Percentiles rank a stretch among this genome's conserved stretches.
Conservation (phyloP, 2,797 vertebrate genomes). For the Anguilla pacifica region DNA sequence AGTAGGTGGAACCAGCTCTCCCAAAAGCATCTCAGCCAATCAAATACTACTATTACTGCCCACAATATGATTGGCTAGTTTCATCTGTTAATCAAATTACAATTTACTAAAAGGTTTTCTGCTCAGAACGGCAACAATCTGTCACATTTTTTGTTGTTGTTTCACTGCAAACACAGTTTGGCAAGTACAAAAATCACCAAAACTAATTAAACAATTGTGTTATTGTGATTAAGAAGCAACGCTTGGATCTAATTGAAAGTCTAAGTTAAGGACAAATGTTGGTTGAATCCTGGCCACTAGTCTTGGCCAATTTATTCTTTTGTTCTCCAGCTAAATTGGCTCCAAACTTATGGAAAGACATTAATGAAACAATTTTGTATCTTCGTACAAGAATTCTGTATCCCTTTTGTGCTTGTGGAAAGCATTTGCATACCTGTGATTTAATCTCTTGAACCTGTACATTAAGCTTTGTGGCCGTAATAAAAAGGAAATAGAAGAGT, state of each 20-base stretch:
- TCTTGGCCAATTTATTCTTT: neutral
- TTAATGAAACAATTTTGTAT: neutral
- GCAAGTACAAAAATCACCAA: too few relatives aligned
- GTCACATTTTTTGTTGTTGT: neutral
- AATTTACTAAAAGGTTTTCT: neutral
- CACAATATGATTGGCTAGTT: neutral
- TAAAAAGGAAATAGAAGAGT: neutral
- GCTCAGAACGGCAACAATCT: neutral
- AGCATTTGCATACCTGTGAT: neutral
- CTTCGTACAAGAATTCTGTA: neutral
- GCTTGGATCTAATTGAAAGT: neutral
- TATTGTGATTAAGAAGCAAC: too few relatives aligned
- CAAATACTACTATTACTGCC: too few relatives aligned
- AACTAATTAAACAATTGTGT: too few relatives aligned
- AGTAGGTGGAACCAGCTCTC: too few relatives aligned
- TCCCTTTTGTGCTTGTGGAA: neutral
- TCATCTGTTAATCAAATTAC: neutral
- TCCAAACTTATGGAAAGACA: neutral
- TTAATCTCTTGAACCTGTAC: neutral
- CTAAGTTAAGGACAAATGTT: neutral
- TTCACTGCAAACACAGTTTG: neutral
- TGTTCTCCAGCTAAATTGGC: constrained; percentile 14
- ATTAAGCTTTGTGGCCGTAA: neutral
- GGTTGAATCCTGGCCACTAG: neutral
- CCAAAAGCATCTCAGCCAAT: too few relatives aligned